Evolutionary conservation across 2,797 vertebrate species (phyloP).

Genomic region (Catharus ustulatus): DNA sequence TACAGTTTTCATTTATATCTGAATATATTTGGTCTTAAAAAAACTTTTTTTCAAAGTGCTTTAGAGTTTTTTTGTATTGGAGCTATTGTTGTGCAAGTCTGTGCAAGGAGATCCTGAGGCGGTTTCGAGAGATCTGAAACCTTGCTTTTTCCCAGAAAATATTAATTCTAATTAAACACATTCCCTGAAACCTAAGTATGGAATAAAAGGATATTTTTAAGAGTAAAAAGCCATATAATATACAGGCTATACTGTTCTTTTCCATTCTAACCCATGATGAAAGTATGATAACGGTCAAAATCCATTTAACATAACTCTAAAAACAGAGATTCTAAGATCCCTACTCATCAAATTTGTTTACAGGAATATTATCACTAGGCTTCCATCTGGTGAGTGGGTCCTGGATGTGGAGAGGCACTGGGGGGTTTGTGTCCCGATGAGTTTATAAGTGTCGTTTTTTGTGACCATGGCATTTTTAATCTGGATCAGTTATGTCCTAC

Average conservation of each 20-base stretch:
- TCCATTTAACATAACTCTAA: background rate
- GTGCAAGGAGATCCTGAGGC: background rate
- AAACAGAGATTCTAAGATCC: background rate
- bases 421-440: background rate
- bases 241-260: background rate
- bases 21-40: background rate
- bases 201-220: background rate
- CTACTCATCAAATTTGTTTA: background rate
- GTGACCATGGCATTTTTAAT: background rate
- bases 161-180: background rate
- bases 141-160: background rate
- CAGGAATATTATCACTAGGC: too few relatives aligned
- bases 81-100: background rate
- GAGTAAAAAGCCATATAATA: background rate
- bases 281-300: background rate
- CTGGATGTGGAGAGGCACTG: fast-evolving
- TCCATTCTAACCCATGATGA: background rate
- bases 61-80: background rate
- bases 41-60: background rate
- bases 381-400: background rate
- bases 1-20: background rate
- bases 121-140: background rate
- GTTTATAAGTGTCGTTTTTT: background rate
- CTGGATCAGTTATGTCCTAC: background rate
- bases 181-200: background rate